phyloP scores from a whole-genome alignment of 1,140 invertebrate genomes.

The Tetragonula clypearis region DNA sequence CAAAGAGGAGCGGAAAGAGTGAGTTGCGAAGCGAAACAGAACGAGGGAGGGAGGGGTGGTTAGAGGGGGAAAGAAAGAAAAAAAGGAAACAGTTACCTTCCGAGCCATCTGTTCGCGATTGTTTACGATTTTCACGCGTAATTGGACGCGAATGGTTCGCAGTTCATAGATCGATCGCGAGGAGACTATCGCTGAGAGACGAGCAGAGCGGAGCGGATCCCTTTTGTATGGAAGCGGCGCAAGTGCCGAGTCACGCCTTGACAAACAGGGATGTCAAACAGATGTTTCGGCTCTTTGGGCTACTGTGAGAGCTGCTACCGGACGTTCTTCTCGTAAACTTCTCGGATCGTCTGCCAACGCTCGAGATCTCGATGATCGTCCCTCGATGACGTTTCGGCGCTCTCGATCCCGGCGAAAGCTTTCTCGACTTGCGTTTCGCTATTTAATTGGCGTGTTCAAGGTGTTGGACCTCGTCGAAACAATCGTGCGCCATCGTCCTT shows the following conservation, averaged over 20 bases:
- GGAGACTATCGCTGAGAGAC: slow-evolving; percentile 57
- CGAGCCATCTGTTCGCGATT: slow-evolving; percentile 64
- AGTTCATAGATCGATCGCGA: slow-evolving; percentile 78
- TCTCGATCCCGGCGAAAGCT: slow-evolving; percentile 11
- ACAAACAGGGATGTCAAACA: slow-evolving; percentile 82
- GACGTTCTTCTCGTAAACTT: slow-evolving; percentile 61
- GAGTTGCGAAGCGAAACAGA: background rate
- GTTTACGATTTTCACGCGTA: slow-evolving; percentile 81
- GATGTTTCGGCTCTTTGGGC: slow-evolving; percentile 75
- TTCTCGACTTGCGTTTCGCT: background rate
- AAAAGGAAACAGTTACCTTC: slow-evolving; percentile 15
- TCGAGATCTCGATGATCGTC: slow-evolving; percentile 50
- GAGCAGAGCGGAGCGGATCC: slow-evolving; percentile 62
- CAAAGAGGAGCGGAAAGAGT: slow-evolving; percentile 8
- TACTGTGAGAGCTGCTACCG: slow-evolving; percentile 58
- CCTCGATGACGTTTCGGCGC: slow-evolving; percentile 36
- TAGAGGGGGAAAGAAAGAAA: background rate
- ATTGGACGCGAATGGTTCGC: slow-evolving; percentile 76
- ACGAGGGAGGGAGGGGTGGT: background rate
- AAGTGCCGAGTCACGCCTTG: slow-evolving; percentile 83
- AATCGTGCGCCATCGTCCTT: background rate
- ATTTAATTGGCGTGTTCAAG: background rate
- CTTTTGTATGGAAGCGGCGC: slow-evolving; percentile 74
- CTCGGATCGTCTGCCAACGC: slow-evolving; percentile 43
- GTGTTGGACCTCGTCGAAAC: background rate